phyloP scores from a whole-genome alignment of 1,140 invertebrate genomes.

The Aphis craccivora region DNA sequence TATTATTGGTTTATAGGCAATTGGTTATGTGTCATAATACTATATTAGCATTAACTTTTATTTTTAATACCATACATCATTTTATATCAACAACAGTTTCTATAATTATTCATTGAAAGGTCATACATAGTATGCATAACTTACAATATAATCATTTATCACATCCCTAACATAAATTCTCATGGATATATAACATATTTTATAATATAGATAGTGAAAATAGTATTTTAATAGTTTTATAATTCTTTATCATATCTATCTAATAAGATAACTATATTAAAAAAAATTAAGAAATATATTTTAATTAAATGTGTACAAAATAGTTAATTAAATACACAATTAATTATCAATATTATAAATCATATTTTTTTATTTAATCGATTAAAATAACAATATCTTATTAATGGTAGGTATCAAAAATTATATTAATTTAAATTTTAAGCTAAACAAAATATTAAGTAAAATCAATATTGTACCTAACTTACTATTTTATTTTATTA shows the following conservation, averaged over 20 bases:
- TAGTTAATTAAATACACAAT: neutral
- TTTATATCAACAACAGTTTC: slow-evolving; percentile 1
- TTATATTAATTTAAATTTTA: neutral
- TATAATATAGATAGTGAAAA: neutral
- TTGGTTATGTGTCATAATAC: slow-evolving; percentile 10
- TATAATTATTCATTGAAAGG: slow-evolving; percentile 20
- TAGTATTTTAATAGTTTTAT: neutral
- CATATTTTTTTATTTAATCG: neutral
- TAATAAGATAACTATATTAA: neutral
- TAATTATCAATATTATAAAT: neutral
- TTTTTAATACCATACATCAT: slow-evolving; percentile 31
- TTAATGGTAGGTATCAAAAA: neutral
- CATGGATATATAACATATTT: neutral
- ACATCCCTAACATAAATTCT: neutral
- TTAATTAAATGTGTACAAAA: slow-evolving; percentile 14
- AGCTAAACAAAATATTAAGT: neutral
- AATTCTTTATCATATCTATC: neutral
- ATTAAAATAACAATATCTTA: neutral
- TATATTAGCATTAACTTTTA: slow-evolving; percentile 3
- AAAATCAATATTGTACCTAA: neutral
- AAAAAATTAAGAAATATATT: neutral
- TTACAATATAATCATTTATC: slow-evolving; percentile 20
- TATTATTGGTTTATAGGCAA: slow-evolving; percentile 4
- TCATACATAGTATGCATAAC: neutral
- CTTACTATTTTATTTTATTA: neutral